Evolutionary conservation across 1,140 invertebrate species (phyloP).

Genomic region (Drosophila setifemur): DNA sequence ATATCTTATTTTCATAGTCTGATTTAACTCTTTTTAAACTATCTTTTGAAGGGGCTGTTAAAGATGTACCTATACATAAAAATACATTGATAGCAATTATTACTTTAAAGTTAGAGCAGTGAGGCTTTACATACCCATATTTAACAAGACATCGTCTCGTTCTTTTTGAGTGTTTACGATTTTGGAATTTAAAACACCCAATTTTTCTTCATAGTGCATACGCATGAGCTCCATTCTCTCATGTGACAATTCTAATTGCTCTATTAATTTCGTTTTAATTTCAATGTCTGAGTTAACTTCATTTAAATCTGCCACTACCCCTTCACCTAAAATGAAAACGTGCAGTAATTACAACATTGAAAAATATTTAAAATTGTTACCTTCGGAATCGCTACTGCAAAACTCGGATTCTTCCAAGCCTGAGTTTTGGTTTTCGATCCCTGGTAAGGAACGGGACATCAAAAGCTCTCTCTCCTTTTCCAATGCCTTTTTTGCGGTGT

Average conservation of each 20-base stretch:
- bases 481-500: constrained; percentile 84
- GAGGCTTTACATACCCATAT: constrained; percentile 47
- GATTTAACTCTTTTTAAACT: constrained; percentile 93
- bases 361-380: constrained; percentile 57
- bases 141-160: constrained; percentile 94
- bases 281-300: constrained; percentile 95
- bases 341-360: too few relatives aligned
- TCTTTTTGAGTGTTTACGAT: constrained; percentile 96
- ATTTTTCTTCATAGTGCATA: constrained; percentile 96
- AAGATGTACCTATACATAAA: constrained; percentile 32
- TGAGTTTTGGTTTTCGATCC: constrained; percentile 82
- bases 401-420: constrained; percentile 83
- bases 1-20: constrained; percentile 95
- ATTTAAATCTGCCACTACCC: constrained; percentile 88
- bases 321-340: constrained; percentile 42
- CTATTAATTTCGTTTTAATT: constrained; percentile 95
- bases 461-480: constrained; percentile 82
- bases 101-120: background rate
- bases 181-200: constrained; percentile 92
- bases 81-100: too few relatives aligned
- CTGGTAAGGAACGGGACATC: constrained; percentile 68
- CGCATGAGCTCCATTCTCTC: constrained; percentile 91
- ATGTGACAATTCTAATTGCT: constrained; percentile 95
- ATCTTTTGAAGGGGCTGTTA: constrained; percentile 85
- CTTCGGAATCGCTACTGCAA: constrained; percentile 83